Evolutionary conservation across 2,888 invertebrate species (phyloP), one percentile per base, ranked within the genome.

Genomic region (Habroteleia sp.): DNA sequence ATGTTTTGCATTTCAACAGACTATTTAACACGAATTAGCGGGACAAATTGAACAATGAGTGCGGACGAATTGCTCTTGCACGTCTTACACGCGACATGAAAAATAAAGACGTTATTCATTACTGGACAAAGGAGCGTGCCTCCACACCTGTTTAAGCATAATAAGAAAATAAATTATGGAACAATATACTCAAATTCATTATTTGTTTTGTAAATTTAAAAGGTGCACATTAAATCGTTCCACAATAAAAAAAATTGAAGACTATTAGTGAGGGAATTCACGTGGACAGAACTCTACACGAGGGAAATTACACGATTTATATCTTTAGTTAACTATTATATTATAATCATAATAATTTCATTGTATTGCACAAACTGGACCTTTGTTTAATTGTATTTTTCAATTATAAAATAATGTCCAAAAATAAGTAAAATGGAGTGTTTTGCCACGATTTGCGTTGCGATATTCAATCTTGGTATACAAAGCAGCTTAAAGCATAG

Each of bases 61-160:
- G 20, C 35, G 31, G 31, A 62, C 4, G 23, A 56, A 56, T 56
- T 56, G 66, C 46, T 31, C 48, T 20, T 29, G 66, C 56, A 56
- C 66, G 58, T 68, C 56, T 56, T 13, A 68, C 68, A 58, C 68
- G 68, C 60, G 60, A 48, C 62, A 62, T 25, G n/a, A 46, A 66
- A 66, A 66, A 46, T 46, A 66, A 66, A 66, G 39, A 54, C 54
- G 46, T 37, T 20, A 52, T 65, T 65, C 65, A 52, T 65, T 35
- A 46, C 16, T 14, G 33, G 31, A 65, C 65, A 65, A 65, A 52
- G 25, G 27, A 14, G 27, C 50, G 33, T 35, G 37, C 44, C 23
- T 42, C 13, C 52, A 44, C 44, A 65, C 52, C 52, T 52, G 52
- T 65, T 65, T 65, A 42, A 48, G 27, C 42, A 14, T 44, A 65